These are phyloP conservation scores for Autographa gamma DNA, from an alignment of 2,888 invertebrate species.

Conservation along the genomic window DNA sequence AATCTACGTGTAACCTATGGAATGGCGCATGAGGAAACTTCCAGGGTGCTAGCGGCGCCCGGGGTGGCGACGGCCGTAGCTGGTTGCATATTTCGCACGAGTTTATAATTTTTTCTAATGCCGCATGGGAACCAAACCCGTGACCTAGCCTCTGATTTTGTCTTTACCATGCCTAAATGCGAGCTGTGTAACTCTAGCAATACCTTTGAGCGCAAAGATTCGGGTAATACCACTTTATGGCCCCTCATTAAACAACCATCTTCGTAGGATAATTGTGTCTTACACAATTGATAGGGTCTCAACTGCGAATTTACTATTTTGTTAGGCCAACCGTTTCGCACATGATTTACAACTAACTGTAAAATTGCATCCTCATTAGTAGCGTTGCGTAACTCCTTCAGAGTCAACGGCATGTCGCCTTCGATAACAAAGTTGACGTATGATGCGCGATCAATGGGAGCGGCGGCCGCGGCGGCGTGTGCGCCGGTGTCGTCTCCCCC, in stretches of 20 bases:
- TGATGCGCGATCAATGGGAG: too few species aligned
- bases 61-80: slow-evolving; percentile 15
- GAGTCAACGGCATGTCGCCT: too few species aligned
- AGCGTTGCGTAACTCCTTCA: too few species aligned
- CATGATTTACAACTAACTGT: too few species aligned
- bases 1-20: slow-evolving; percentile 8
- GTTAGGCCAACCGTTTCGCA: too few species aligned
- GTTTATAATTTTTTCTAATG: slow-evolving; percentile 8
- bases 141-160: slow-evolving; percentile 14
- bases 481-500: too few species aligned
- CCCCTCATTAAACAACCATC: slow-evolving; percentile 1
- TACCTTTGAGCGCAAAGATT: neutral
- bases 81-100: slow-evolving; percentile 12
- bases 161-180: neutral
- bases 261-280: too few species aligned
- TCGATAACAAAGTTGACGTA: too few species aligned
- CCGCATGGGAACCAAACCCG: slow-evolving; percentile 21
- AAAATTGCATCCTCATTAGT: too few species aligned
- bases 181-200: neutral
- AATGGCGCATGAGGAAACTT: neutral
- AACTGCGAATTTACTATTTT: too few species aligned
- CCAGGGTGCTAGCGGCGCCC: slow-evolving; percentile 1
- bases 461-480: too few species aligned
- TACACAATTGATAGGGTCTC: too few species aligned
- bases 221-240: neutral